Conservation (phyloP, 2,113 vertebrate genomes). For the Lepidothrix coronata region DNA sequence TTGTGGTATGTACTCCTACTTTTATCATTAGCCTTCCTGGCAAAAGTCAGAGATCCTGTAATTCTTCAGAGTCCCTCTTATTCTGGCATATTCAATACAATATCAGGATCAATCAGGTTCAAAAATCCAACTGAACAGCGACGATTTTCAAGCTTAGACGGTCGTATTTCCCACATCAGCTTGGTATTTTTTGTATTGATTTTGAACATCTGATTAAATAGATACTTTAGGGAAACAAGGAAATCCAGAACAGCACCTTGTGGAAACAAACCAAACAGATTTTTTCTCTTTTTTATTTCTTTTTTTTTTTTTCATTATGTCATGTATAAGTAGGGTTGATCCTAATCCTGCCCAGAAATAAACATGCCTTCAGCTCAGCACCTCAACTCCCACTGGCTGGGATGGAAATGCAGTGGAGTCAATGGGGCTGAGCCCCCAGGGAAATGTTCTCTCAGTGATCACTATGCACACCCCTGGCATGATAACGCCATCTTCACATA, state of each 20-base stretch:
- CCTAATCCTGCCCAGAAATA: not conserved
- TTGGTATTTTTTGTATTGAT: not conserved
- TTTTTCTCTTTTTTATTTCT: not conserved
- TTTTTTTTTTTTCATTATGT: not conserved
- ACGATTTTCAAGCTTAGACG: not conserved
- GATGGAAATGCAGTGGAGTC: not conserved
- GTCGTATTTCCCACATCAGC: not conserved
- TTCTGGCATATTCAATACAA: not conserved
- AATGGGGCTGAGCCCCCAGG: not conserved
- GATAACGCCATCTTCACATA: not conserved
- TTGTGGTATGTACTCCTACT: not conserved
- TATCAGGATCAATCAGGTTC: not conserved
- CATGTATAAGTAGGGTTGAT: not conserved
- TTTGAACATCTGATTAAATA: not conserved
- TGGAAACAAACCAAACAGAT: not conserved
- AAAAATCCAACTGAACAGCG: not conserved
- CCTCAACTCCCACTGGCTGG: not conserved
- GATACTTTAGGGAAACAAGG: not conserved
- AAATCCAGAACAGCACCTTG: not conserved
- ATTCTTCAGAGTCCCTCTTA: not conserved
- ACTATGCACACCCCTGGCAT: not conserved
- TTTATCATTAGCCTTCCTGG: not conserved
- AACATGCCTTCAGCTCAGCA: not conserved
- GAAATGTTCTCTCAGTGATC: not conserved
- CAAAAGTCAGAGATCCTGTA: not conserved